Evolutionary conservation across 1,140 invertebrate genomes (phyloP), one percentile per base, ranked within the genome.

Genomic region (Sycophaga agraensis): DNA sequence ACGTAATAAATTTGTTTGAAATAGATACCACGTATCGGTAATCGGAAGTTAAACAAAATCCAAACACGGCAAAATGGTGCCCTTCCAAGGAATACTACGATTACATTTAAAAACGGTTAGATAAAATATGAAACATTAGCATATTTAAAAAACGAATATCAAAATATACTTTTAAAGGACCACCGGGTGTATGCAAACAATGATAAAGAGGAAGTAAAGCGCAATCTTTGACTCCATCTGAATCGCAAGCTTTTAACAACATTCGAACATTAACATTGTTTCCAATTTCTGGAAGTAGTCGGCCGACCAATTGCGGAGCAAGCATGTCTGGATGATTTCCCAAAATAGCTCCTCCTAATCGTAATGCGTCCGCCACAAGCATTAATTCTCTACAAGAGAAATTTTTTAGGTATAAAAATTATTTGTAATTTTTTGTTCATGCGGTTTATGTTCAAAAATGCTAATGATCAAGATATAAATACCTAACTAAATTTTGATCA

Each of bases 51-150:
- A 98, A 78, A 43, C 89, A 90, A 68, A 98, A 95, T 11, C 92
- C 95, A 79, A 98, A 98, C 0, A 98, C 94, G 0, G 96, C 96
- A 79, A 98, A 99, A 70, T 96, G 94, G 82, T 99, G 96, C 2
- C 95, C 96, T 83, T 99, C 97, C 37, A 99, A 76, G 0, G 96
- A 98, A 73, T 97, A 98, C 88, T 94, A 78, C 17, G 26, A 22
- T 19, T 21, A 83, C n/a, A n/a, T n/a, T n/a, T n/a, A n/a, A n/a
- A n/a, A n/a, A n/a, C n/a, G n/a, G n/a, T n/a, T n/a, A n/a, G n/a
- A n/a, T n/a, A n/a, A n/a, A n/a, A n/a, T n/a, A n/a, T n/a, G n/a
- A n/a, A n/a, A n/a, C n/a, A n/a, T n/a, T n/a, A n/a, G n/a, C n/a
- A n/a, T n/a, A n/a, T n/a, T n/a, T n/a, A 31, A 31, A 31, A 31